A percentile compares a stretch with the other conserved stretches of the same genome.
Conservation (phyloP, 2,797 vertebrate genomes). For the Gephyroberyx darwinii region DNA sequence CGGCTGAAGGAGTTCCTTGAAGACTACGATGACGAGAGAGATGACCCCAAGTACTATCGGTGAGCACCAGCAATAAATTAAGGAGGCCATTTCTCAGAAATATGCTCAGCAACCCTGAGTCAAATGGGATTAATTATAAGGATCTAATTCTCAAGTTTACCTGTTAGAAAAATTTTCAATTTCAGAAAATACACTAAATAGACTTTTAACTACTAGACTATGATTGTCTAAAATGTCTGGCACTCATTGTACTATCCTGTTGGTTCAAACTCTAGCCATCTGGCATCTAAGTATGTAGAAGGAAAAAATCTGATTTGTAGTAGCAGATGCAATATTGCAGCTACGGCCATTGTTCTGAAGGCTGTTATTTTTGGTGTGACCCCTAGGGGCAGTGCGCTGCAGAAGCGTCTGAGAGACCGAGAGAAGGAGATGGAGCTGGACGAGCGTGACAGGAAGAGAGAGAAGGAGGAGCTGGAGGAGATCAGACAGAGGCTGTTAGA, state of each 20-base stretch:
- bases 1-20: conserved; percentile 97
- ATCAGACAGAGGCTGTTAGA: conserved; percentile 96
- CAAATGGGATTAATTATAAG: background rate
- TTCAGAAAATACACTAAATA: background rate
- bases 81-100: background rate
- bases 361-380: conserved; percentile 64
- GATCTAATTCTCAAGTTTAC: background rate
- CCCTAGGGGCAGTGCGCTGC: conserved; percentile 96
- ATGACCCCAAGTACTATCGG: conserved; percentile 99
- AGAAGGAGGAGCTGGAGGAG: conserved; percentile 98
- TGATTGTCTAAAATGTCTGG: background rate
- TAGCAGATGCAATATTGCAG: conserved; percentile 55
- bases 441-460: conserved; percentile 96
- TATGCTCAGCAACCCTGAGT: background rate
- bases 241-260: background rate
- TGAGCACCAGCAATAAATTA: conserved; percentile 54
- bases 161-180: background rate
- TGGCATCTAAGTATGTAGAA: background rate
- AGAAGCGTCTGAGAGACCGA: conserved; percentile 95
- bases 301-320: conserved; percentile 28
- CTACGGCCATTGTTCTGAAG: conserved; percentile 66
- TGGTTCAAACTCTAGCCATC: background rate
- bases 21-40: conserved; percentile 98
- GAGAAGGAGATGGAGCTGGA: conserved; percentile 99
- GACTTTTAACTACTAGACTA: background rate